Percentiles rank a stretch among this genome's conserved stretches.
Evolutionary conservation across 2,888 invertebrate genomes (phyloP).

Genomic region (Nesidiocoris tenuis): DNA sequence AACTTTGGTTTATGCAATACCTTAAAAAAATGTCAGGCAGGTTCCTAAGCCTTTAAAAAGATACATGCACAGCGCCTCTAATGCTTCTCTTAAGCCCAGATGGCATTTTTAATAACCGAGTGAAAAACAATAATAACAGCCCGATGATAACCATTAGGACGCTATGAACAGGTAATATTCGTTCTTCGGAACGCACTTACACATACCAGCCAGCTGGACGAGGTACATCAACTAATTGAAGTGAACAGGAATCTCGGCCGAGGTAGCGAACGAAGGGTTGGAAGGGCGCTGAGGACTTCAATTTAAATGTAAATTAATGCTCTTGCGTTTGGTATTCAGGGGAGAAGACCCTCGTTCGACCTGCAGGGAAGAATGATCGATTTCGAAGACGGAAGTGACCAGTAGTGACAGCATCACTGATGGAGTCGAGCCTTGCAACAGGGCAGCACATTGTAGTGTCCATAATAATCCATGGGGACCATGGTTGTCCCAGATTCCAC

Average conservation of each 20-base stretch:
- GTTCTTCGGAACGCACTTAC: conserved; percentile 4
- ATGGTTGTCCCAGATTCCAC: no score
- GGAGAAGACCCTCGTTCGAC: background rate
- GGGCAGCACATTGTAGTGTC: no score
- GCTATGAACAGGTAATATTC: conserved; percentile 21
- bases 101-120: no score
- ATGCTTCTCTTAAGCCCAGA: no score
- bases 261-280: conserved; percentile 1
- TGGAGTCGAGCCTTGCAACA: no score
- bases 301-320: conserved; percentile 38
- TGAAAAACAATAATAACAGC: no score
- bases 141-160: conserved; percentile 16
- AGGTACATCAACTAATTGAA: conserved; percentile 20
- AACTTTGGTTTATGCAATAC: no score
- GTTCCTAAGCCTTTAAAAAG: no score
- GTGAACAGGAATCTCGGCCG: conserved; percentile 20
- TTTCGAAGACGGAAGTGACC: conserved; percentile 25
- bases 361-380: conserved; percentile 32
- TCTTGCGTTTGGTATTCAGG: conserved; percentile 31
- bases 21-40: no score
- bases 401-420: conserved; percentile 7
- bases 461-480: no score
- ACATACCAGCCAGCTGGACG: conserved; percentile 1
- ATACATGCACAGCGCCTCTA: no score
- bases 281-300: conserved; percentile 7